Evolutionary conservation across 2,113 vertebrate species (phyloP), one percentile per base, ranked within the genome.

Genomic region (Pipra filicauda): DNA sequence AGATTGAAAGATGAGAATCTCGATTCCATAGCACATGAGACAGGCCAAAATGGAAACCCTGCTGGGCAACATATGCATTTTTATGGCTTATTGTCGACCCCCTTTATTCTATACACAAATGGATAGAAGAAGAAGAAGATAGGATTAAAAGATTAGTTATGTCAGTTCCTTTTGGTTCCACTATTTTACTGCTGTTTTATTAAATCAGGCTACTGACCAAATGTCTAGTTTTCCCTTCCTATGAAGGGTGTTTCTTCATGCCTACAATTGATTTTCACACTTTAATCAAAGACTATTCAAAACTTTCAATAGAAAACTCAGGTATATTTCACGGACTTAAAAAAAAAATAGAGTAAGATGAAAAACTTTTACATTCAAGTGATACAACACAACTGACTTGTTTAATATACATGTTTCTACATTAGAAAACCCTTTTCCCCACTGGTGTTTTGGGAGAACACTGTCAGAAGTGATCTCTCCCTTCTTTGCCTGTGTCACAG

Each of bases 61-160:
- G 95, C 94, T 96, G 96, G 77, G 95, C 31, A 93, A 86, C 95
- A 95, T 92, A 95, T 65, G 82, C 95, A 89, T 97, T 97, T 97
- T 97, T 95, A 96, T 95, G 94, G 90, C 70, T 97, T 96, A 80
- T 95, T 94, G 77, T 97, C 1, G 0, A 51, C 41, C 41, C 82
- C 66, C 41, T 97, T 96, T 96, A 89, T 95, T 96, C 92, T 65
- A 22, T 82, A 70, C 62, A 90, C 89, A 94, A 96, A 85, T 24
- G 72, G 72, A 76, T 44, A 91, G 88, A 89, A 88, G 88, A 96
- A 87, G 93, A 96, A 76, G 89, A 97, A 2, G 95, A 94, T 95
- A 86, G 96, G 96, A 97, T 97, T 97, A 97, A 96, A 96, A 97
- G 96, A 94, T 97, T 96, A 96, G 94, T 96, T 91, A 93, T 97